phyloP scores from a whole-genome alignment of 2,113 vertebrate genomes.

The Motacilla alba region DNA sequence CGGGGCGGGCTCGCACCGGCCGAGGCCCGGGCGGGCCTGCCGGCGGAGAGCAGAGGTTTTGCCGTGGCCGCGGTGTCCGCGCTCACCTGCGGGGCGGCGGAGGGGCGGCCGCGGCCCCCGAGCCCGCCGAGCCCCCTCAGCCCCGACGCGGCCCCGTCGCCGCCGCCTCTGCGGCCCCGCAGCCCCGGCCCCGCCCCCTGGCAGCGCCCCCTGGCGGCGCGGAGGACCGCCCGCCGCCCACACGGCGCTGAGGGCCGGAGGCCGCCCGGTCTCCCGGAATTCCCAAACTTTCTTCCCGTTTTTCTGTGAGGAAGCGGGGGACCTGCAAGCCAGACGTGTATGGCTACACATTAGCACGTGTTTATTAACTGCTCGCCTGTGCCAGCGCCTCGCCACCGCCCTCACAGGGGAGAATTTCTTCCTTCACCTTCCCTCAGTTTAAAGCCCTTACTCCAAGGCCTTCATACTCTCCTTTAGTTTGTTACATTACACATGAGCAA shows the following conservation, averaged over 20 bases:
- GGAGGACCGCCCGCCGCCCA: not conserved
- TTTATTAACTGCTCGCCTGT: not conserved
- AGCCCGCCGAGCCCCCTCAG: not conserved
- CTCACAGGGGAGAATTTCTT: not conserved
- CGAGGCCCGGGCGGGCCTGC: not conserved
- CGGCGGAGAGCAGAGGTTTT: too few relatives aligned
- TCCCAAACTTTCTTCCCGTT: rapidly evolving
- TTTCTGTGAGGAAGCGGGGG: not conserved
- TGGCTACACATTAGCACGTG: not conserved
- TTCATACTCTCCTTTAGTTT: not conserved
- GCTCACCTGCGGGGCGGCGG: not conserved
- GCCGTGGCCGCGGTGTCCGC: not conserved
- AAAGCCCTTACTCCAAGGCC: not conserved
- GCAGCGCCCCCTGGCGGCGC: not conserved
- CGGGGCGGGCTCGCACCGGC: not conserved
- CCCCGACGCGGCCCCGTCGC: not conserved
- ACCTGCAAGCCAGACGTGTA: rapidly evolving
- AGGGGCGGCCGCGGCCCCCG: not conserved
- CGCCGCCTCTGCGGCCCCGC: not conserved
- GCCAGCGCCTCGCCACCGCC: not conserved
- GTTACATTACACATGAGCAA: not conserved
- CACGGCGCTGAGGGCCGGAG: rapidly evolving
- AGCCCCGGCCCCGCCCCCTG: not conserved
- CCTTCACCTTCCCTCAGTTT: not conserved
- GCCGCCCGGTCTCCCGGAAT: rapidly evolving